Evolutionary conservation across 2,797 vertebrate species (phyloP).

Genomic region (Lagodon rhomboides): DNA sequence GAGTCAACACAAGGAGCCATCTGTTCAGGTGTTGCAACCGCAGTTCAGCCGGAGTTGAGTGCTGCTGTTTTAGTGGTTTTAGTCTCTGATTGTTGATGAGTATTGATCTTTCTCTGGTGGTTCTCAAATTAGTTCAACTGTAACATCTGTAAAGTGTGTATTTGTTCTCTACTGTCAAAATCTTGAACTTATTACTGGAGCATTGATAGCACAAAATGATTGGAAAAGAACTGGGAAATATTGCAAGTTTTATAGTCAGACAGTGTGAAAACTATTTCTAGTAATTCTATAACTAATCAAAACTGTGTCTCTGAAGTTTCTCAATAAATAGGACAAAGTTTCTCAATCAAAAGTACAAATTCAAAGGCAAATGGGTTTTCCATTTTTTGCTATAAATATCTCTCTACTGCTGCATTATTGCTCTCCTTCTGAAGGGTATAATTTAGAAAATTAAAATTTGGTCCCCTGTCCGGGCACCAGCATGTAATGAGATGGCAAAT

Average conservation of each 20-base stretch:
- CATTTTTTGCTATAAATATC: not conserved
- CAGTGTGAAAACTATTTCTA: not conserved
- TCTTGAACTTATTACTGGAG: not conserved
- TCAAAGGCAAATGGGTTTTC: not conserved
- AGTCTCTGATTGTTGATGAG: constrained; percentile 16
- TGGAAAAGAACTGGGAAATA: fast-evolving
- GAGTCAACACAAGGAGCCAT: constrained; percentile 59
- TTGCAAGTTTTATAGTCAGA: not conserved
- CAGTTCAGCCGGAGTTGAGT: constrained; percentile 52
- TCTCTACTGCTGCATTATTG: not conserved
- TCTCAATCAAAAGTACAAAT: not conserved
- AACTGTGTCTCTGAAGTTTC: not conserved
- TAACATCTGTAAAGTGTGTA: not conserved
- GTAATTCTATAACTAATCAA: not conserved
- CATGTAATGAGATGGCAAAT: constrained; percentile 10
- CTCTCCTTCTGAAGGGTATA: not conserved
- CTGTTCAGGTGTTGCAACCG: constrained; percentile 60
- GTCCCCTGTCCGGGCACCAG: not conserved
- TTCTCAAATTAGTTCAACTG: not conserved
- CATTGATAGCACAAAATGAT: not conserved
- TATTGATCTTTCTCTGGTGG: not conserved
- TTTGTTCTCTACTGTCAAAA: not conserved
- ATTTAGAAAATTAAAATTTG: constrained; percentile 12
- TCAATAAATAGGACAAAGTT: not conserved
- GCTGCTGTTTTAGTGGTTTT: constrained; percentile 12